Evolutionary conservation across 2,888 invertebrate species (phyloP), one percentile per base, ranked within the genome.

Genomic region (Corythucha ciliata): DNA sequence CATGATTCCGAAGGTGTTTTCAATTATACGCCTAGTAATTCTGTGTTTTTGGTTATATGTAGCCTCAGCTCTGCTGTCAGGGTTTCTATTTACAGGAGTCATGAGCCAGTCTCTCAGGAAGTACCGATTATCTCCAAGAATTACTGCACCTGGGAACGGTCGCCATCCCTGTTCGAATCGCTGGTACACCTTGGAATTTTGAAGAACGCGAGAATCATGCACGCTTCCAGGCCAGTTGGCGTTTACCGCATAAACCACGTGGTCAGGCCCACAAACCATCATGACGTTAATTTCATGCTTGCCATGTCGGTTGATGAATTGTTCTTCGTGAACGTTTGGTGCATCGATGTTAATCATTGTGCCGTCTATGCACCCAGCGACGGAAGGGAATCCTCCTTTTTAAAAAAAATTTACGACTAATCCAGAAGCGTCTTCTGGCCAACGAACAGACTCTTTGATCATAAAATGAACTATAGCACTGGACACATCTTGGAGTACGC

Each of bases 211-310:
- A 22, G 59, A 53, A 41, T 61, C 59, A 48, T 62, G 57, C 2
- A 60, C 59, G 47, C 59, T 60, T 4, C 60, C 61, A 33, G 62
- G 57, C 55, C 59, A 61, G 32, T 61, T 58, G 10, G 58, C 57
- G 50, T 59, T 61, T 36, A 61, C 48, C 27, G 55, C 21, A 26
- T 22, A 51, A 24, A 51, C 24, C 26, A 45, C 34, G 12, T 34
- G 45, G 26, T 51, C 20, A 7, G 51, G 36, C 16, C 52, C 52
- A 26, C 52, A 52, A 34, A 52, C 36, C 26, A 46, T 20, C 45
- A 46, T 44, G 14, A 22, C 14, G 27, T 51, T 46, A n/a, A 51
- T 26, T 8, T 45, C 58, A 46, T 62, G 61, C 20, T 60, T 57
- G 1, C 60, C 60, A 54, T 60, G 58, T 7, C 61, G 57, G 45